Evolutionary conservation across 2,797 vertebrate genomes (phyloP).

Genomic region (Labroides dimidiatus): DNA sequence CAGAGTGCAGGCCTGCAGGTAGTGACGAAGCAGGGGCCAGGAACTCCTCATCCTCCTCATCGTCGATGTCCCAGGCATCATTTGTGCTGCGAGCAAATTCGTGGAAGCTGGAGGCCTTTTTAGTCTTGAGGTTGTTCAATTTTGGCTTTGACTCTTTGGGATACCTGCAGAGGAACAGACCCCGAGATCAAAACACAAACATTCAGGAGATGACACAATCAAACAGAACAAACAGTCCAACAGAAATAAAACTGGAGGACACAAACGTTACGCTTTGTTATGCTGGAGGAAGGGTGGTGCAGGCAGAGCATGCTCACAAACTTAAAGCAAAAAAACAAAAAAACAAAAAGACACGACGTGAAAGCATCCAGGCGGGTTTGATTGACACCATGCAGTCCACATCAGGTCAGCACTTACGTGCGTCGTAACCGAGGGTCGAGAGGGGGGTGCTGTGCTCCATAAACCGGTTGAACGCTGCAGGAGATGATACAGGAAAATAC

Average conservation of each 20-base stretch:
- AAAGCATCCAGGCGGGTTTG: slow-evolving; percentile 1
- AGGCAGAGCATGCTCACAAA: slow-evolving; percentile 26
- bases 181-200: too few species aligned
- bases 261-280: slow-evolving; percentile 10
- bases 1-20: slow-evolving; percentile 49
- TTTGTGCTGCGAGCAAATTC: slow-evolving; percentile 97
- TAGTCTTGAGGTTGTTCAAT: slow-evolving; percentile 87
- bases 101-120: slow-evolving; percentile 96
- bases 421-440: slow-evolving; percentile 91
- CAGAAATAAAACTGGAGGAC: not conserved
- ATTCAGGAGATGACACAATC: not conserved
- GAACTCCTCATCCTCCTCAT: slow-evolving; percentile 89
- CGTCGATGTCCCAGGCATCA: slow-evolving; percentile 97
- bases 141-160: slow-evolving; percentile 90
- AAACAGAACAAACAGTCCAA: slow-evolving; percentile 6
- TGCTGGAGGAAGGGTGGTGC: slow-evolving; percentile 1
- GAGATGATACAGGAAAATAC: slow-evolving; percentile 57
- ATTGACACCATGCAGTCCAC: slow-evolving; percentile 45
- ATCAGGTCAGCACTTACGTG: slow-evolving; percentile 86
- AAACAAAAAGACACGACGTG: slow-evolving; percentile 4
- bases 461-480: slow-evolving; percentile 94
- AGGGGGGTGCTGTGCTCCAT: slow-evolving; percentile 97
- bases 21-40: slow-evolving; percentile 48
- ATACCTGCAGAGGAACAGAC: slow-evolving; percentile 82
- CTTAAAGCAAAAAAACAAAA: slow-evolving; percentile 23